Percentiles rank a stretch among this genome's conserved stretches.
Conservation (phyloP, 2,888 invertebrate genomes). For the Tetranychus piercei region DNA sequence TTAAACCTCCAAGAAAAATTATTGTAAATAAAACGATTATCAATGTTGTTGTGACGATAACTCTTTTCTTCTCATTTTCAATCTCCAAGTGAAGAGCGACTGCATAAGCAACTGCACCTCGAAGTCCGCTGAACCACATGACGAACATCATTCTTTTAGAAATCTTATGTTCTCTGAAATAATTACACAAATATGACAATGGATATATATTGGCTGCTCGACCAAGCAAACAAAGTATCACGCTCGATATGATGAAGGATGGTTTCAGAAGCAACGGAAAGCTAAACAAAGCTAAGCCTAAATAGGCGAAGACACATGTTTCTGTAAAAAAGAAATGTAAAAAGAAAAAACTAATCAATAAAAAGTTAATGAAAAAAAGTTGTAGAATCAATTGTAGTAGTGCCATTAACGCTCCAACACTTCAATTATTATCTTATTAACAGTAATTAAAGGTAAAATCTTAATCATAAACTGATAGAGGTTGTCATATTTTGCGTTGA, state of each 20-base stretch:
- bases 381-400: neutral
- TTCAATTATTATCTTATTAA: too few species aligned
- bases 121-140: constrained; percentile 50
- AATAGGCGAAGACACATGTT: constrained; percentile 94
- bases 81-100: constrained; percentile 83
- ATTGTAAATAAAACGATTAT: constrained; percentile 93
- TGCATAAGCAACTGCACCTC: constrained; percentile 95
- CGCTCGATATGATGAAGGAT: constrained; percentile 76
- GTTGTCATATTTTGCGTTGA: too few species aligned
- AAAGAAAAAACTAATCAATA: constrained; percentile 19
- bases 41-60: constrained; percentile 92
- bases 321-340: constrained; percentile 43
- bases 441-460: too few species aligned
- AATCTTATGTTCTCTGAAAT: constrained; percentile 90
- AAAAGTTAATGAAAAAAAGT: neutral
- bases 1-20: constrained; percentile 82
- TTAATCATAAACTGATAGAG: too few species aligned
- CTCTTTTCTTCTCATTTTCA: constrained; percentile 79
- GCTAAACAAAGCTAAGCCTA: constrained; percentile 81
- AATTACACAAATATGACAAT: constrained; percentile 73
- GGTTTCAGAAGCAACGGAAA: constrained; percentile 76
- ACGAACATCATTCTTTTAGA: constrained; percentile 73
- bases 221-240: constrained; percentile 69
- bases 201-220: constrained; percentile 94
- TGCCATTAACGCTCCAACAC: neutral